A percentile compares a stretch with the other conserved stretches of the same genome.
phyloP scores from a whole-genome alignment of 2,888 invertebrate genomes.

The Odontothrips loti region DNA sequence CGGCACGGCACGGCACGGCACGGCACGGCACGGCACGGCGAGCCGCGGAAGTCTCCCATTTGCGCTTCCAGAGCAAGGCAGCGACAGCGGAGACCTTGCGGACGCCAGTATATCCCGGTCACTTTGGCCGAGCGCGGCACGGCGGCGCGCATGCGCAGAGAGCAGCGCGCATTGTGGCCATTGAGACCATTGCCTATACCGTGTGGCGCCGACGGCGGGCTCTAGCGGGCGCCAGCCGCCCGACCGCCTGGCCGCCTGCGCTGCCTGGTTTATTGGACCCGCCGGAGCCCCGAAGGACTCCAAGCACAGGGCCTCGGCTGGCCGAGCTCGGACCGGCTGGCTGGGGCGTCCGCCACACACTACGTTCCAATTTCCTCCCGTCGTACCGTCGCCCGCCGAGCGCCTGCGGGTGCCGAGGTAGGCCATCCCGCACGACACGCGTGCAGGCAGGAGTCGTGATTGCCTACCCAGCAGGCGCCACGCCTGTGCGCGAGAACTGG shows the following conservation, averaged over 20 bases:
- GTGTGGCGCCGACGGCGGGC: background rate
- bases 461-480: too few species aligned
- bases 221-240: background rate
- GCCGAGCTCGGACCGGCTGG: too few species aligned
- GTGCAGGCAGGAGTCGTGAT: too few species aligned
- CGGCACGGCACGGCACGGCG: background rate
- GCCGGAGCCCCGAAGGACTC: background rate
- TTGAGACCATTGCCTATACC: background rate
- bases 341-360: too few species aligned
- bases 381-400: too few species aligned
- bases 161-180: background rate
- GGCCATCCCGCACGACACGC: too few species aligned
- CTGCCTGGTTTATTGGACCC: slow-evolving; percentile 6
- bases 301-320: background rate
- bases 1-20: too few species aligned
- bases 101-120: background rate
- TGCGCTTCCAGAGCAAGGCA: slow-evolving; percentile 1
- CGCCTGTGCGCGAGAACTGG: too few species aligned
- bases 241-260: background rate
- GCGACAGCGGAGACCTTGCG: slow-evolving; percentile 10
- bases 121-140: background rate
- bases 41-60: slow-evolving; percentile 13
- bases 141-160: background rate
- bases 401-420: too few species aligned
- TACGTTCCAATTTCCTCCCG: too few species aligned